Conservation (phyloP, 2,113 vertebrate genomes). For the Alces alces region DNA sequence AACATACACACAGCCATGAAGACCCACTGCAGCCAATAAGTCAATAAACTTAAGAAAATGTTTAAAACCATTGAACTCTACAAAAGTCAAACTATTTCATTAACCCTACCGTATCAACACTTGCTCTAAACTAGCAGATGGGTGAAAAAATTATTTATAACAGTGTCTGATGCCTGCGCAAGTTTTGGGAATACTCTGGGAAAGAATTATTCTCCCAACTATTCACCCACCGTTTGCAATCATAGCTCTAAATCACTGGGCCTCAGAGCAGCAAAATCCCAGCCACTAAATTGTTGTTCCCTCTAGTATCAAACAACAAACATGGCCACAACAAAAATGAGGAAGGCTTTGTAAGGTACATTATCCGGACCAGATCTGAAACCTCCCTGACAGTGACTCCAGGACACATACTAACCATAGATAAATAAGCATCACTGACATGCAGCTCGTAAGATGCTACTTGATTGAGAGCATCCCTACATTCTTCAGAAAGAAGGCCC, state of each 20-base stretch:
- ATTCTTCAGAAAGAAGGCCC: background rate
- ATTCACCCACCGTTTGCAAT: background rate
- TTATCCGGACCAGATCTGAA: background rate
- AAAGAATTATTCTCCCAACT: background rate
- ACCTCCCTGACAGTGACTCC: background rate
- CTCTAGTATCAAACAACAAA: background rate
- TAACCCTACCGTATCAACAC: background rate
- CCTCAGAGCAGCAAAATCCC: background rate
- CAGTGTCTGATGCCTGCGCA: background rate
- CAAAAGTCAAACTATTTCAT: background rate
- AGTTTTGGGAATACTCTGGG: background rate
- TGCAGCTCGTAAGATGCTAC: conserved; percentile 1
- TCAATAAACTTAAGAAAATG: background rate
- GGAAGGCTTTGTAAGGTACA: background rate
- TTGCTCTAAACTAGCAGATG: background rate
- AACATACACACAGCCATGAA: background rate
- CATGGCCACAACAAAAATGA: background rate
- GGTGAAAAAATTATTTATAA: background rate
- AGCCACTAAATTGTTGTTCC: background rate
- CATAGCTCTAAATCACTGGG: background rate
- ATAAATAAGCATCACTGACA: conserved; percentile 43
- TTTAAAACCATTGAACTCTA: background rate
- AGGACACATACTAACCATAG: conserved; percentile 48
- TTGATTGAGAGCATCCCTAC: background rate
- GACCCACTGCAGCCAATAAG: background rate